Evolutionary conservation across 2,113 vertebrate genomes (phyloP).

Genomic region (Dascyllus trimaculatus): DNA sequence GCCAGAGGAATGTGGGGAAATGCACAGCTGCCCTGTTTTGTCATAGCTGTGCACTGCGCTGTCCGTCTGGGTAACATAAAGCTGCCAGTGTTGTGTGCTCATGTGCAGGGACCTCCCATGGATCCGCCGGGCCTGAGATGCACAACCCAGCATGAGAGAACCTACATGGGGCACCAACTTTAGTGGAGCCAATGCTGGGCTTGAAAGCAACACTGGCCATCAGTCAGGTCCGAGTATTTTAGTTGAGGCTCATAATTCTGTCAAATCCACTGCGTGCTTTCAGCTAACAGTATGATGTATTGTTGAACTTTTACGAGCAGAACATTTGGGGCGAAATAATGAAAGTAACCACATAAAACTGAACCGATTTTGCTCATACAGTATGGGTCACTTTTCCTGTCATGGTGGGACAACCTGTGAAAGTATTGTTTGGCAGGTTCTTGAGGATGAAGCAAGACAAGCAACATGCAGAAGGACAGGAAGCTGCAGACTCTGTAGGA

Average conservation of each 20-base stretch:
- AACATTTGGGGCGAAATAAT: not conserved
- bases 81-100: conserved; percentile 73
- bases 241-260: conserved; percentile 19
- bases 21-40: conserved; percentile 83
- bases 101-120: conserved; percentile 71
- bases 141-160: conserved; percentile 49
- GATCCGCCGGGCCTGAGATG: conserved; percentile 54
- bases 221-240: conserved; percentile 35
- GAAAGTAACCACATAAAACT: not conserved
- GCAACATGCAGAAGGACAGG: too few species aligned
- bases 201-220: conserved; percentile 29
- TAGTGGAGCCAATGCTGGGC: conserved; percentile 1
- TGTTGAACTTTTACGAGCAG: not conserved
- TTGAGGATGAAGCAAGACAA: too few species aligned
- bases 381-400: not conserved
- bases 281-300: not conserved
- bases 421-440: not conserved
- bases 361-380: not conserved
- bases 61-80: conserved; percentile 77
- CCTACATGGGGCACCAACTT: conserved; percentile 14
- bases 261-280: conserved; percentile 15
- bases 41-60: conserved; percentile 72
- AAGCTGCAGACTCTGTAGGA: too few species aligned
- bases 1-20: conserved; percentile 77
- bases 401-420: too few species aligned